Evolutionary conservation across 2,113 vertebrate genomes (phyloP).

Genomic region (Rhegmatorhina hoffmannsi): DNA sequence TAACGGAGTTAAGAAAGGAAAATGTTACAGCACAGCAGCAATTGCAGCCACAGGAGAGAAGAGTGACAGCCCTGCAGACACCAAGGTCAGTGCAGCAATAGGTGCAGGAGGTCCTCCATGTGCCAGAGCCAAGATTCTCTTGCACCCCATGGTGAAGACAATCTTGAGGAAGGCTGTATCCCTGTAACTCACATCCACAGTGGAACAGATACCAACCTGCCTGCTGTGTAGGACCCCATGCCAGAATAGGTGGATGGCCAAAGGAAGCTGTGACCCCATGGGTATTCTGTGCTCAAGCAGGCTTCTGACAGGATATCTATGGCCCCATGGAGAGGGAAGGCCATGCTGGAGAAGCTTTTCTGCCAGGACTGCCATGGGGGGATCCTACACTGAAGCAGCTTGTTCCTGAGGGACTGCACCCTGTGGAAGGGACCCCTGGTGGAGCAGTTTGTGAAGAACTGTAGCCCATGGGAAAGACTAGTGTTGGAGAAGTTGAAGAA

Average conservation of each 20-base stretch:
- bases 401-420: no score
- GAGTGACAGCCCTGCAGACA: neutral
- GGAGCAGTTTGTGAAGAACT: neutral
- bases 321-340: no score
- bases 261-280: no score
- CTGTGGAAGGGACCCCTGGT: neutral
- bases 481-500: neutral
- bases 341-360: no score
- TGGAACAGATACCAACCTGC: neutral
- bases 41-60: neutral
- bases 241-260: neutral
- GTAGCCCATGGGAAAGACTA: neutral
- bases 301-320: no score
- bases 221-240: neutral
- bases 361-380: no score
- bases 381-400: no score
- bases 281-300: no score
- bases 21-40: neutral
- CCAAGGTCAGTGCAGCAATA: neutral
- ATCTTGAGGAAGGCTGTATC: neutral
- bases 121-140: neutral
- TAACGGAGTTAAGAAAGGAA: neutral
- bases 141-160: fast-evolving
- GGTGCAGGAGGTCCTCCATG: neutral
- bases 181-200: neutral